A percentile compares a stretch with the other conserved stretches of the same genome.
Conservation (phyloP, 2,888 invertebrate genomes). For the Stenodema calcarata region DNA sequence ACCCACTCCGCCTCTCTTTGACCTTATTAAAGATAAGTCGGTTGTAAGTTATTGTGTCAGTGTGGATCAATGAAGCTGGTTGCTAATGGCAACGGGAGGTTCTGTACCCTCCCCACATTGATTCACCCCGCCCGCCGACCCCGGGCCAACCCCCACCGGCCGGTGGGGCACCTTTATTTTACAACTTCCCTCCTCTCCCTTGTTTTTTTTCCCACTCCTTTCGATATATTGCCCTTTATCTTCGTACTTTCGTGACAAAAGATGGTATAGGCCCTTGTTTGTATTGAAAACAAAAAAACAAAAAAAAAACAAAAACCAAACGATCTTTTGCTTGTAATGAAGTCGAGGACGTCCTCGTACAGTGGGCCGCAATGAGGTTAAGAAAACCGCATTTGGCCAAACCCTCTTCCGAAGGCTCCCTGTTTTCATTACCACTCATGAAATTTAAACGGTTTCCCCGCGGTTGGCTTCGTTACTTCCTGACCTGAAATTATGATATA, state of each 20-base stretch:
- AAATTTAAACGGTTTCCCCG: too few relatives aligned
- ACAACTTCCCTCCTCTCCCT: conserved; percentile 6
- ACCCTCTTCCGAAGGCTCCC: too few relatives aligned
- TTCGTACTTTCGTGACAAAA: not conserved
- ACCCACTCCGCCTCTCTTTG: not conserved
- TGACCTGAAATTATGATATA: too few relatives aligned
- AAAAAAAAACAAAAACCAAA: too few relatives aligned
- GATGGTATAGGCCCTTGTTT: not conserved
- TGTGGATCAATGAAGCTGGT: conserved; percentile 55
- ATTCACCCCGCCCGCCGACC: conserved; percentile 15
- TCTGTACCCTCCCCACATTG: conserved; percentile 36
- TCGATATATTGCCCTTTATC: conserved; percentile 13
- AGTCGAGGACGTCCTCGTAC: not conserved
- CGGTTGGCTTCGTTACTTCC: too few relatives aligned
- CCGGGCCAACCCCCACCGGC: not conserved
- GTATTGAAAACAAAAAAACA: too few relatives aligned
- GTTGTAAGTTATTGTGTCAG: conserved; percentile 51
- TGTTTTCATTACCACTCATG: too few relatives aligned
- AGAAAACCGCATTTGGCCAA: not conserved
- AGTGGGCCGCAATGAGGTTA: not conserved
- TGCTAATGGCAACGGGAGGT: conserved; percentile 50
- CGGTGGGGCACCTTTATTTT: conserved; percentile 19
- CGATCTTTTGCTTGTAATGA: not conserved
- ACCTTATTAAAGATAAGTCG: conserved; percentile 39
- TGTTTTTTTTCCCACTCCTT: not conserved